A percentile compares a stretch with the other conserved stretches of the same genome.
These are phyloP conservation scores for Oscheius onirici DNA, from an alignment of 2,888 invertebrate species.

Conservation along the genomic window DNA sequence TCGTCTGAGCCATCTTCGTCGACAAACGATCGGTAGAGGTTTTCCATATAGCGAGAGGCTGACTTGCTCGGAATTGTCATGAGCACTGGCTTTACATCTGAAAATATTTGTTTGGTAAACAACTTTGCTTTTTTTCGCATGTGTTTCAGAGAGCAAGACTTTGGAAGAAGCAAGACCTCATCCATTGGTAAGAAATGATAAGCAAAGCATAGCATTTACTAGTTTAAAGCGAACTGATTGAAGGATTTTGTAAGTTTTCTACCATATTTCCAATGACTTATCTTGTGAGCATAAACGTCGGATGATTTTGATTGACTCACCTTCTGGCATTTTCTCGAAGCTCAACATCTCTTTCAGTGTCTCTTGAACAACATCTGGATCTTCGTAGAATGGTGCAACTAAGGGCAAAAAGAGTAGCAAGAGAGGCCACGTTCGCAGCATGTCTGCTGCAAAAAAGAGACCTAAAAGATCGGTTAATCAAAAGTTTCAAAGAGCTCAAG, in stretches of 20 bases:
- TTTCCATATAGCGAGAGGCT: constrained; percentile 26
- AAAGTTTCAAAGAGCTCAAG: background rate
- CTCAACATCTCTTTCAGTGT: constrained; percentile 29
- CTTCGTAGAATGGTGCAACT: constrained; percentile 10
- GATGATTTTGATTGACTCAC: background rate
- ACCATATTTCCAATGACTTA: too few relatives aligned
- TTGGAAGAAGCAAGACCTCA: too few relatives aligned
- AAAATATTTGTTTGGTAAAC: too few relatives aligned
- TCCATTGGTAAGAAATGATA: too few relatives aligned
- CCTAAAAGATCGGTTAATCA: background rate
- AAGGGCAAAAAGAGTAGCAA: background rate
- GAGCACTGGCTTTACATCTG: constrained; percentile 13
- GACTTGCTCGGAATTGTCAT: constrained; percentile 10
- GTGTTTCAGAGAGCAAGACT: too few relatives aligned
- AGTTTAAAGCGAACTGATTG: too few relatives aligned
- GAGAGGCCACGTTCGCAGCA: constrained; percentile 8
- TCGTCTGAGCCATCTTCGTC: constrained; percentile 52
- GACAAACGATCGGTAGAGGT: constrained; percentile 31
- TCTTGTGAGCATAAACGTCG: too few relatives aligned
- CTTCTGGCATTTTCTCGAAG: constrained; percentile 25
- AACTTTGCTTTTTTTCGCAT: too few relatives aligned
- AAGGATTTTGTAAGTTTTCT: too few relatives aligned
- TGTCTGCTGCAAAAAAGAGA: constrained; percentile 2
- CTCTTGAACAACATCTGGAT: constrained; percentile 32
- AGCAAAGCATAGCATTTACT: too few relatives aligned